Evolutionary conservation across 23 tunicate species (phyloP).

Genomic region (Botrylloides violaceus): DNA sequence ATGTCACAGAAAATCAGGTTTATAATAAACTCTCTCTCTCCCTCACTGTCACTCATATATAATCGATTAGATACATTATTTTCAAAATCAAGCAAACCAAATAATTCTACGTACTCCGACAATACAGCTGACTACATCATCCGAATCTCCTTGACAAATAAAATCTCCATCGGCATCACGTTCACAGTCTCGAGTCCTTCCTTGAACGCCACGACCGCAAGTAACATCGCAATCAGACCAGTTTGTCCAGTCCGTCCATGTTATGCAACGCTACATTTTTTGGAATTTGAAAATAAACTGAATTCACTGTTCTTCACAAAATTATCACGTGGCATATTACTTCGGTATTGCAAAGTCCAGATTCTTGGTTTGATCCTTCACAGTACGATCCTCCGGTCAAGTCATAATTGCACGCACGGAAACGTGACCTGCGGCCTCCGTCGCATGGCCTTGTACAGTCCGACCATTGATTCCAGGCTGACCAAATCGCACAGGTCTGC

Average conservation of each 20-base stretch:
- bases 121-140: slow-evolving; percentile 2
- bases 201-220: slow-evolving; percentile 37
- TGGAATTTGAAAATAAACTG: no score
- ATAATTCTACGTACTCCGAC: slow-evolving; percentile 12
- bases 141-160: slow-evolving; percentile 13
- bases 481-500: slow-evolving; percentile 14
- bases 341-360: slow-evolving; percentile 29
- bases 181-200: slow-evolving; percentile 32
- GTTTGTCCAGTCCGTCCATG: slow-evolving; percentile 38
- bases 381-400: neutral
- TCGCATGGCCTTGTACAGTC: slow-evolving; percentile 15
- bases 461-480: slow-evolving; percentile 17
- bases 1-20: no score
- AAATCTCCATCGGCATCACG: slow-evolving; percentile 19
- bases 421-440: slow-evolving; percentile 2
- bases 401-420: neutral
- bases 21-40: no score
- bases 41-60: no score
- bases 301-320: no score
- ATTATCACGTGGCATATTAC: no score
- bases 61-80: no score
- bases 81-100: neutral
- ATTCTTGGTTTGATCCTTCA: neutral
- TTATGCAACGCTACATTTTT: slow-evolving; percentile 38
- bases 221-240: slow-evolving; percentile 52